Base-by-base conservation (phyloP, 2,113 vertebrate species). In the Atractosteus spatula region DNA sequence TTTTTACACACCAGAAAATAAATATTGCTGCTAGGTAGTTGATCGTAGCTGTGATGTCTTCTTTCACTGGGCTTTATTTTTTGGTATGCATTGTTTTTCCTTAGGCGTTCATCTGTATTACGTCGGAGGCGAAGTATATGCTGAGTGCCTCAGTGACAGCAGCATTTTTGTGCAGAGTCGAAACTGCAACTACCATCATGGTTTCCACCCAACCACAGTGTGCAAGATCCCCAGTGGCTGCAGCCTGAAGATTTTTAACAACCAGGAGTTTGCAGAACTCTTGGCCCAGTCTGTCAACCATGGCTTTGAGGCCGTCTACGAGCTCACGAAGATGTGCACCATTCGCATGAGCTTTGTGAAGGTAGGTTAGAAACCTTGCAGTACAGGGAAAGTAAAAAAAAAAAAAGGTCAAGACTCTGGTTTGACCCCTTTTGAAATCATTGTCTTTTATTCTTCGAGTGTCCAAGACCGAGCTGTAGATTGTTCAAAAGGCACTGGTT, bases 301-400 rank as follows among this genome's bases (percentile, higher is more conserved):
- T 0, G 97, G 97, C 76, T 99, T 99, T 51, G 97, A 99, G 90
- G 97, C 97, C 0, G 97, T 99, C 69, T 99, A 99, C 7, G 97
- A 99, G 89, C 96, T 99, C 78, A 99, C 97, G 1, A 99, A 99
- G 87, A 99, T 99, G 97, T 99, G 97, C 72, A 99, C 97, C 73
- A 98, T 99, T 17, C 95, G 97, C 67, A 99, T 99, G 97, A 99
- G 97, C 84, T 99, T 99, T 62, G 97, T 99, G 44, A 99, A 99
- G 94, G 97, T 98, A 75, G 62, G 83, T 41, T 5, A 59, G 14
- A 16, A 8, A 6, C n/a, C 10, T 17, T 13, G 41, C 16, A 41
- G 29, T 29, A 29, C 12, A 3, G 64, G 41, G 43, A 41, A 14
- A 42, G 16, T 3, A 2, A 66, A 13, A 66, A 41, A 11, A 29